phyloP scores from a whole-genome alignment of 2,797 vertebrate species.

The Scarus forsteni region DNA sequence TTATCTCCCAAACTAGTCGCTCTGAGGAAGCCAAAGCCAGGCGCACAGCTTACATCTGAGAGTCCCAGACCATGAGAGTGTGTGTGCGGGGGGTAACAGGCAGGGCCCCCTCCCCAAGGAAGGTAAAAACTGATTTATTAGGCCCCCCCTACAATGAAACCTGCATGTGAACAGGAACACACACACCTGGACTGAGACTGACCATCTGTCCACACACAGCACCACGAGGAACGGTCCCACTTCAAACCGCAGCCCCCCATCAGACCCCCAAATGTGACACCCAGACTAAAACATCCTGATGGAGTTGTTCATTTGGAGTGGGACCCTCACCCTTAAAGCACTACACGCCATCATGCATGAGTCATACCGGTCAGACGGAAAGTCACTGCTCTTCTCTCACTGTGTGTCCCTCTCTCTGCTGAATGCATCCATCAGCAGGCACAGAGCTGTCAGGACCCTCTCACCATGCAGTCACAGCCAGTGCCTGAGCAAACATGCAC shows the following conservation, averaged over 20 bases:
- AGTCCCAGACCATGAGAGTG: slow-evolving; percentile 81
- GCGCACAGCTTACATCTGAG: slow-evolving; percentile 79
- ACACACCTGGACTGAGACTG: slow-evolving; percentile 59
- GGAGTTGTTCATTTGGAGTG: slow-evolving; percentile 50
- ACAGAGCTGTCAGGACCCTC: slow-evolving; percentile 27
- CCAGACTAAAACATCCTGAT: slow-evolving; percentile 8
- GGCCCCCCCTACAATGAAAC: slow-evolving; percentile 57
- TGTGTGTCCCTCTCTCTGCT: slow-evolving; percentile 30
- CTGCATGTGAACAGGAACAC: slow-evolving; percentile 78
- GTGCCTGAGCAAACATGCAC: slow-evolving; percentile 56
- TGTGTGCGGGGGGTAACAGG: slow-evolving; percentile 76
- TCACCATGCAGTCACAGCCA: slow-evolving; percentile 47
- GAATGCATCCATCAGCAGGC: slow-evolving; percentile 46
- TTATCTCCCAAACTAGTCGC: slow-evolving; percentile 86
- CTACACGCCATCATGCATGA: slow-evolving; percentile 71
- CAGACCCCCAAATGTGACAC: background rate
- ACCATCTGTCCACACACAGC: slow-evolving; percentile 47
- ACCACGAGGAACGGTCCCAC: slow-evolving; percentile 46
- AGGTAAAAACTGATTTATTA: slow-evolving; percentile 78
- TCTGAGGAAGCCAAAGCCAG: slow-evolving; percentile 84
- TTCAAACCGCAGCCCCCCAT: slow-evolving; percentile 41
- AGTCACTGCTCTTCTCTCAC: slow-evolving; percentile 38
- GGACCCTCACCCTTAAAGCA: slow-evolving; percentile 59
- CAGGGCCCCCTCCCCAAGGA: slow-evolving; percentile 78
- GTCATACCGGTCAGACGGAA: slow-evolving; percentile 48